These are phyloP conservation scores for Lynx canadensis DNA, from an alignment of 2,113 vertebrate genomes.

Conservation along the genomic window DNA sequence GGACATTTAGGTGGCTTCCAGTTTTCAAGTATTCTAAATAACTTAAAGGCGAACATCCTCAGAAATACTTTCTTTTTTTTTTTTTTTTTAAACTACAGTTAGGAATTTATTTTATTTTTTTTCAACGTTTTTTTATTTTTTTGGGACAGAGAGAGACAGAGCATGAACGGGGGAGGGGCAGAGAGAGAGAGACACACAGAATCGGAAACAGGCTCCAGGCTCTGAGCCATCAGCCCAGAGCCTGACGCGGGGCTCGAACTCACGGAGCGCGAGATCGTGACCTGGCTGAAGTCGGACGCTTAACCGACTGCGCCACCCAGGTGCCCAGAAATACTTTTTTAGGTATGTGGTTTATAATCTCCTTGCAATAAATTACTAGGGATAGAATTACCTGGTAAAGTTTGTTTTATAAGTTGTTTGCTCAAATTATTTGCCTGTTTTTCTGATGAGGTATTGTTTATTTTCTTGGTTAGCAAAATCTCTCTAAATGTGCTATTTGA, in stretches of 20 bases:
- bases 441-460: not conserved
- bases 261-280: no score
- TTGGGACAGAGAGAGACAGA: no score
- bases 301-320: no score
- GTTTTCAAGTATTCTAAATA: not conserved
- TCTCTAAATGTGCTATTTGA: not conserved
- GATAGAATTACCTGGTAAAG: not conserved
- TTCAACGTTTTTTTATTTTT: no score
- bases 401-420: not conserved
- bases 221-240: no score
- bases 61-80: not conserved
- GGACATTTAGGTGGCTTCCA: not conserved
- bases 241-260: no score
- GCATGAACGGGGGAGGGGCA: no score
- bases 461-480: not conserved
- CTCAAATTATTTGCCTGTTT: not conserved
- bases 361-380: not conserved
- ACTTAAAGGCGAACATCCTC: not conserved
- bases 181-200: no score
- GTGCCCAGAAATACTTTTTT: not conserved
- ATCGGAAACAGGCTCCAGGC: no score
- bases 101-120: no score
- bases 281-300: no score
- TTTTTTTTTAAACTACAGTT: no score
- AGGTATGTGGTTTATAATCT: not conserved